A percentile compares a stretch with the other conserved stretches of the same genome.
Conservation (phyloP, 1,140 invertebrate species). For the Trissolcus basalis region DNA sequence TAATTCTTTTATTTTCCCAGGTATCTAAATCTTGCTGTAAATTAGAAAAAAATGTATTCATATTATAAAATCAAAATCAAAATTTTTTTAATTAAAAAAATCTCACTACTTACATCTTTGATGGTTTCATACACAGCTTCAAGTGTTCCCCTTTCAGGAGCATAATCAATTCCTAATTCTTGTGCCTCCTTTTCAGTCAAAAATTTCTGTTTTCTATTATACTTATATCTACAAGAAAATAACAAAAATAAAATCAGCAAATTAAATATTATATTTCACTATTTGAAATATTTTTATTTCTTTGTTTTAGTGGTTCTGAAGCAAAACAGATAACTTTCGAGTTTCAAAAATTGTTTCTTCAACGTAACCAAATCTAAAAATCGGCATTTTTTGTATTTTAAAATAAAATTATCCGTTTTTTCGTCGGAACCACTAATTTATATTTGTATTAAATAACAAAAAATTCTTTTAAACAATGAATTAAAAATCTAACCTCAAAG, state of each 20-base stretch:
- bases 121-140: slow-evolving; percentile 20
- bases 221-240: slow-evolving; percentile 28
- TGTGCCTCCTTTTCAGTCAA: slow-evolving; percentile 10
- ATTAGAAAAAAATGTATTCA: background rate
- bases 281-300: no score
- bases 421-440: no score
- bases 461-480: no score
- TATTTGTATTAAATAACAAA: no score
- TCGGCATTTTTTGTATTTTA: no score
- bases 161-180: slow-evolving; percentile 23
- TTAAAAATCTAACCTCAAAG: slow-evolving; percentile 8
- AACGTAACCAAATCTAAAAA: no score
- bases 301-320: no score
- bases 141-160: slow-evolving; percentile 17
- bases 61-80: background rate
- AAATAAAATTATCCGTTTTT: no score
- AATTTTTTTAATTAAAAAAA: no score
- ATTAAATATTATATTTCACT: no score
- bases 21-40: slow-evolving; percentile 30
- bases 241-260: slow-evolving; percentile 1
- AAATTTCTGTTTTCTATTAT: slow-evolving; percentile 6
- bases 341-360: no score
- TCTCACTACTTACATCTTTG: no score
- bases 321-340: background rate
- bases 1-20: slow-evolving; percentile 23